Evolutionary conservation across 2,113 vertebrate genomes (phyloP).

Genomic region (Neogale vison): DNA sequence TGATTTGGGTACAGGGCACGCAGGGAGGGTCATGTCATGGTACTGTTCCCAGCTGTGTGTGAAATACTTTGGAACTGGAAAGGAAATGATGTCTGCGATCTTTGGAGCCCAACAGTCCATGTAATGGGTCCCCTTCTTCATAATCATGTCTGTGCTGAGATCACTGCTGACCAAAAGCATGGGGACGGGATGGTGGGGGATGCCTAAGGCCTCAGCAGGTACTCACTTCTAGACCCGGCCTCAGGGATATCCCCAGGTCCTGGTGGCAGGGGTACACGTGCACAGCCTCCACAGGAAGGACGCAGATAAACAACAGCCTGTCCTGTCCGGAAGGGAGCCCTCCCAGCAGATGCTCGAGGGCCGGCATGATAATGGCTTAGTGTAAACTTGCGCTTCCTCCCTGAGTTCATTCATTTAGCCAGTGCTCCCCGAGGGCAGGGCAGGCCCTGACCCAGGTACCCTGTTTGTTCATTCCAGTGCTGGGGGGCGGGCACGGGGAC

Average conservation of each 20-base stretch:
- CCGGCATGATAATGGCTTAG: not conserved
- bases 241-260: rapidly evolving
- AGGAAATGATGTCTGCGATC: not conserved
- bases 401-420: not conserved
- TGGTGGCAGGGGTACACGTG: not conserved
- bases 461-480: not conserved
- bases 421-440: not conserved
- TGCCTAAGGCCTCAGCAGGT: not conserved
- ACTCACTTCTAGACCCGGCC: not conserved
- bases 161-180: not conserved
- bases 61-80: not conserved
- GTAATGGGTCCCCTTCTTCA: not conserved
- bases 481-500: not conserved
- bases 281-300: no score
- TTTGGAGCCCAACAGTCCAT: rapidly evolving
- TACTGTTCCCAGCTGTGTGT: not conserved
- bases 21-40: rapidly evolving
- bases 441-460: not conserved
- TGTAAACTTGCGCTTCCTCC: not conserved
- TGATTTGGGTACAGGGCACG: no score
- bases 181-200: no score
- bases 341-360: not conserved
- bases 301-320: no score
- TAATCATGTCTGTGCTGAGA: not conserved
- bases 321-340: not conserved